These are phyloP conservation scores for Trinectes maculatus DNA, from an alignment of 2,113 vertebrate genomes.

Conservation along the genomic window DNA sequence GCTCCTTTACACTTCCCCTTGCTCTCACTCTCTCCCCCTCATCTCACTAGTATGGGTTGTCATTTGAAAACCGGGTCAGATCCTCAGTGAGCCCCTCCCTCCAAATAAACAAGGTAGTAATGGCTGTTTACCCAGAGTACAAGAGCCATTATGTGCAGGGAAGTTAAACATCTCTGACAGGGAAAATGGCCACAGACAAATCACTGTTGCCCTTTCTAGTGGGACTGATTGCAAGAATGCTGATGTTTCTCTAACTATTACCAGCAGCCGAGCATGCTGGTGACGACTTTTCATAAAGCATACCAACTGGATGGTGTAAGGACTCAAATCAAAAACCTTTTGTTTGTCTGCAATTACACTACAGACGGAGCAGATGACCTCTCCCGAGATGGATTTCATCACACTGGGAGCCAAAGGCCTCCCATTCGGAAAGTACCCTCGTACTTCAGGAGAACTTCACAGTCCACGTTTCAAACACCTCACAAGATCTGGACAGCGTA, in stretches of 20 bases:
- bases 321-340: constrained; percentile 56
- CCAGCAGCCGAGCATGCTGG: constrained; percentile 63
- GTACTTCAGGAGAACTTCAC: constrained; percentile 49
- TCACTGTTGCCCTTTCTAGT: constrained; percentile 74
- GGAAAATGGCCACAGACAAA: constrained; percentile 81
- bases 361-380: constrained; percentile 58
- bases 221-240: constrained; percentile 74
- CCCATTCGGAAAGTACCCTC: constrained; percentile 40
- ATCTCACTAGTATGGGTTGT: constrained; percentile 71
- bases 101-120: constrained; percentile 82
- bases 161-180: constrained; percentile 84
- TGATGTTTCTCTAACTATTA: constrained; percentile 76
- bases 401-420: constrained; percentile 27
- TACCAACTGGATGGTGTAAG: constrained; percentile 67
- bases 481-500: constrained; percentile 40
- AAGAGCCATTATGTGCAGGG: constrained; percentile 74
- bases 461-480: constrained; percentile 32
- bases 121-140: constrained; percentile 80
- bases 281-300: constrained; percentile 52
- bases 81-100: constrained; percentile 69
- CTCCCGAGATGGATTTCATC: constrained; percentile 64
- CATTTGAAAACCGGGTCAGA: constrained; percentile 71
- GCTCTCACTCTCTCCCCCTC: constrained; percentile 47
- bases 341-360: constrained; percentile 64
- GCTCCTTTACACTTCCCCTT: constrained; percentile 51